Conservation (phyloP, 2,113 vertebrate species). For the Ciconia stormi region DNA sequence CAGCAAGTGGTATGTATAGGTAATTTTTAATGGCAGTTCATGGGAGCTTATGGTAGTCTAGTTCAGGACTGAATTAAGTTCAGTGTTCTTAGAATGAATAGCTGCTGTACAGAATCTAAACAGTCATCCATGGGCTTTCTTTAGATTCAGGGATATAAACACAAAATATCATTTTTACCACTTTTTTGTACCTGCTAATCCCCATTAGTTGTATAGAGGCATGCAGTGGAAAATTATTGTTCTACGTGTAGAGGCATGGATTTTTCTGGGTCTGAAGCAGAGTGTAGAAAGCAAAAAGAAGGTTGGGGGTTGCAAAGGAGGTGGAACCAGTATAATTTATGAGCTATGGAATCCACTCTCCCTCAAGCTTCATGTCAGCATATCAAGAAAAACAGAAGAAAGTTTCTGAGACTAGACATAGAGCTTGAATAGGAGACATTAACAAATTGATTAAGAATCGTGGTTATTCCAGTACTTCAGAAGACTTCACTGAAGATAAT, state of each 20-base stretch:
- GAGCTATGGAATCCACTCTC: neutral
- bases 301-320: neutral
- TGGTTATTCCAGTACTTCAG: neutral
- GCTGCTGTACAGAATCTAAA: neutral
- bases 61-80: neutral
- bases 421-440: neutral
- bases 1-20: neutral
- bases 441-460: neutral
- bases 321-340: neutral
- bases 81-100: neutral
- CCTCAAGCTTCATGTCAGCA: neutral
- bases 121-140: neutral
- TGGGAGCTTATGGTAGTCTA: neutral
- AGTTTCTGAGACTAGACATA: neutral
- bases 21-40: neutral
- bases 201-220: neutral
- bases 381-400: neutral
- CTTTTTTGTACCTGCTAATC: neutral
- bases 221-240: neutral
- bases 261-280: neutral
- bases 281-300: neutral
- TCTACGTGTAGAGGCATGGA: neutral
- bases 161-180: neutral
- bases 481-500: neutral
- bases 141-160: neutral